These are phyloP conservation scores for Drosophila histrio DNA, from an alignment of 2,888 invertebrate species.

Conservation along the genomic window DNA sequence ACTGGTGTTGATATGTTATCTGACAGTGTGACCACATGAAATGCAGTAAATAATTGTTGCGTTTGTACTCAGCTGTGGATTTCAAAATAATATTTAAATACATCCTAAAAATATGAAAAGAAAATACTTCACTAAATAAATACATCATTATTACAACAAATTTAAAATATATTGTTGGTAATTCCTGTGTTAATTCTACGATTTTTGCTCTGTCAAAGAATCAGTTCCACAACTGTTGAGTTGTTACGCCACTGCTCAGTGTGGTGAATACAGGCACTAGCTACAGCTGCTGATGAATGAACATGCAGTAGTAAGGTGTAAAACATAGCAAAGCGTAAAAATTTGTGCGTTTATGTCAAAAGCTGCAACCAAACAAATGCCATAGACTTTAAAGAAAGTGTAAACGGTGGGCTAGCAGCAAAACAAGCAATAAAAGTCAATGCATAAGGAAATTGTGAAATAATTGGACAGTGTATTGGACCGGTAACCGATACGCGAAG, in stretches of 20 bases:
- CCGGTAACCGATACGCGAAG: constrained; percentile 45
- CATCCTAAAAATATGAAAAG: too few relatives aligned
- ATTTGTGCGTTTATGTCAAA: constrained; percentile 38
- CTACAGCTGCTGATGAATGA: constrained; percentile 73
- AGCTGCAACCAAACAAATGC: constrained; percentile 41
- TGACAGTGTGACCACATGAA: constrained; percentile 17
- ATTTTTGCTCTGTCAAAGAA: not conserved
- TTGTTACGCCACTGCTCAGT: constrained; percentile 7
- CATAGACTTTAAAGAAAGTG: constrained; percentile 10
- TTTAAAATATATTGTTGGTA: not conserved
- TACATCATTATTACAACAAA: not conserved
- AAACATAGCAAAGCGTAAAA: constrained; percentile 64
- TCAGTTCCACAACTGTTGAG: constrained; percentile 41
- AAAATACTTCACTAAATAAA: too few relatives aligned
- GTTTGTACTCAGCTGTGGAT: not conserved
- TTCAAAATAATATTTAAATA: not conserved
- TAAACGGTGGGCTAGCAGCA: not conserved
- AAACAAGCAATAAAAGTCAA: not conserved
- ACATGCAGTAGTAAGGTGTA: constrained; percentile 71
- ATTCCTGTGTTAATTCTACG: not conserved
- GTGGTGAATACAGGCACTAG: constrained; percentile 36
- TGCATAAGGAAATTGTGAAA: not conserved
- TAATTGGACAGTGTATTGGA: constrained; percentile 10
- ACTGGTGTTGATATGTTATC: too few relatives aligned
- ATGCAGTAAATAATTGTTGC: not conserved